A percentile compares a stretch with the other conserved stretches of the same genome.
Evolutionary conservation across 1,140 invertebrate genomes (phyloP).

Genomic region (Dreissena rostriformis): DNA sequence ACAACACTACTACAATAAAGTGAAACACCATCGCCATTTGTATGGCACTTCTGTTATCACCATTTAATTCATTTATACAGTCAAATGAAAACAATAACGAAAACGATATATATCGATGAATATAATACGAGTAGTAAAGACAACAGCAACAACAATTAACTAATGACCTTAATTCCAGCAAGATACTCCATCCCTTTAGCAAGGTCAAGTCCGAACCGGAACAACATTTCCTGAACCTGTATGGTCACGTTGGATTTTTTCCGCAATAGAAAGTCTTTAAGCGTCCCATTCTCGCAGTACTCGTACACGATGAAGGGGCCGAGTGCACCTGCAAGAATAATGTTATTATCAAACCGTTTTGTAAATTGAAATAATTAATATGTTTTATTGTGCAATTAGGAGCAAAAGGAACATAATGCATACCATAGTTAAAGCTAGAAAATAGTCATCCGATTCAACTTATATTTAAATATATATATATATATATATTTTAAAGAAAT

Average conservation of each 20-base stretch:
- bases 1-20: no score
- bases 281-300: slow-evolving; percentile 51
- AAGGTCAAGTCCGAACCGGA: slow-evolving; percentile 96
- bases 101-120: neutral
- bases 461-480: no score
- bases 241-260: slow-evolving; percentile 27
- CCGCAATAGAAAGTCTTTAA: slow-evolving; percentile 29
- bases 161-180: slow-evolving; percentile 90
- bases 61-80: no score
- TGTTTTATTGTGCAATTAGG: neutral
- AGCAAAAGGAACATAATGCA: neutral
- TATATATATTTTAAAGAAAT: no score
- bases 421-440: neutral
- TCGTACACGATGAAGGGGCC: slow-evolving; percentile 48
- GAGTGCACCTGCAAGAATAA: neutral
- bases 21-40: no score
- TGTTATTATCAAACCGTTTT: neutral
- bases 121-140: neutral
- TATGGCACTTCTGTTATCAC: no score
- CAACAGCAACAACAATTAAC: neutral
- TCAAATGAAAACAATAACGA: neutral
- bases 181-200: slow-evolving; percentile 98
- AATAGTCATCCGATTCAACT: neutral
- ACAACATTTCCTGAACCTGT: slow-evolving; percentile 92
- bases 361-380: neutral